Evolutionary conservation across 2,797 vertebrate genomes (phyloP).

Genomic region (Catamblyrhynchus diadema): DNA sequence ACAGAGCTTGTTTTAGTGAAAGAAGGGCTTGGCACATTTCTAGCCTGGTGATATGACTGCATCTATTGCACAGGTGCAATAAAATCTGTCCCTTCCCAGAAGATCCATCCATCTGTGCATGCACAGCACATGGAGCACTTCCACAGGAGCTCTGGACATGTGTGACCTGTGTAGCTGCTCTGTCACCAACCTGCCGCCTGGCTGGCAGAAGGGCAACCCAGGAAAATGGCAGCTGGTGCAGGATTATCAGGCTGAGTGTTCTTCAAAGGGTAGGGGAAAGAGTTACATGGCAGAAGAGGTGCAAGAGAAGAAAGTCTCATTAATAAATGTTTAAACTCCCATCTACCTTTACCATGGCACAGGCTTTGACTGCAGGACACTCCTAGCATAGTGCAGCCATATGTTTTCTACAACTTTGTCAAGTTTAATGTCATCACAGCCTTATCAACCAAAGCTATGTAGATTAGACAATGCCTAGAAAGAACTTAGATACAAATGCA

Average conservation of each 20-base stretch:
- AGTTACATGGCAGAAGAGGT: neutral
- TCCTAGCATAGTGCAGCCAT: neutral
- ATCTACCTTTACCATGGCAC: neutral
- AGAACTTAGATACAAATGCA: neutral
- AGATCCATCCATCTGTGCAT: neutral
- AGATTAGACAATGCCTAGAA: neutral
- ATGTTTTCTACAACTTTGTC: neutral
- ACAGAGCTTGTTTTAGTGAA: neutral
- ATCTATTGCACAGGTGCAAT: neutral
- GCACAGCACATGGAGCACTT: neutral
- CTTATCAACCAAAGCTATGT: neutral
- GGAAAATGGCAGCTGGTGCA: neutral
- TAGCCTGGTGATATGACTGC: neutral
- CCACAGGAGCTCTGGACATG: neutral
- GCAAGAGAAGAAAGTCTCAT: neutral
- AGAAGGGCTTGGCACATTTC: neutral
- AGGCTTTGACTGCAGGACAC: neutral
- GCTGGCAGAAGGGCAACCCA: neutral
- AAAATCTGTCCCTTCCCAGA: neutral
- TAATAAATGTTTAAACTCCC: neutral
- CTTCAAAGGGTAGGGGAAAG: neutral
- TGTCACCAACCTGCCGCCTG: neutral
- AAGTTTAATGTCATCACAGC: neutral
- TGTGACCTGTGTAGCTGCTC: fast-evolving
- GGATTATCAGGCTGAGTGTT: neutral